Conservation (phyloP, 2,797 vertebrate species). For the Sebastolobus alascanus region DNA sequence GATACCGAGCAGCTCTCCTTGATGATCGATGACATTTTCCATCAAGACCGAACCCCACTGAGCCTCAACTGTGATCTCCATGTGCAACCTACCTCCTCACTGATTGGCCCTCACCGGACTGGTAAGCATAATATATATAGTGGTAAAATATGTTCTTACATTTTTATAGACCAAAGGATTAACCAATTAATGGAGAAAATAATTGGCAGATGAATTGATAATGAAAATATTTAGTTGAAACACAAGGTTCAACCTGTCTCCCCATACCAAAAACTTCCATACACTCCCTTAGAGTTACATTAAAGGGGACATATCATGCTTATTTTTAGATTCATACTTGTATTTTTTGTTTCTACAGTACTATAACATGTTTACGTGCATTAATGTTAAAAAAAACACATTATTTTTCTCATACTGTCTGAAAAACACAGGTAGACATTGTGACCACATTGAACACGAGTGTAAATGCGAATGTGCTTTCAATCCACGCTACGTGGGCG, state of each 20-base stretch:
- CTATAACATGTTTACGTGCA: no score
- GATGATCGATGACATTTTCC: constrained; percentile 66
- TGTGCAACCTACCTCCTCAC: constrained; percentile 11
- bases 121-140: neutral
- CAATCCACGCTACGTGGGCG: no score
- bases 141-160: neutral
- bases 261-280: neutral
- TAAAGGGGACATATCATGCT: no score
- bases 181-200: neutral
- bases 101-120: constrained; percentile 1
- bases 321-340: no score
- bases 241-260: neutral
- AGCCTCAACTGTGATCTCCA: constrained; percentile 28
- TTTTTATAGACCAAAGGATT: neutral
- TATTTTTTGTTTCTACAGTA: no score
- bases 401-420: no score
- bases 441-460: no score
- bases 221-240: neutral
- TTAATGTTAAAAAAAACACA: no score
- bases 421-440: no score
- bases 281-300: neutral
- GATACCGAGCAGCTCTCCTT: constrained; percentile 38
- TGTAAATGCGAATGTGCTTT: no score
- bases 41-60: constrained; percentile 45
- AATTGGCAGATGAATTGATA: no score